phyloP scores from a whole-genome alignment of 1,140 invertebrate species.

The Diorhabda carinulata region DNA sequence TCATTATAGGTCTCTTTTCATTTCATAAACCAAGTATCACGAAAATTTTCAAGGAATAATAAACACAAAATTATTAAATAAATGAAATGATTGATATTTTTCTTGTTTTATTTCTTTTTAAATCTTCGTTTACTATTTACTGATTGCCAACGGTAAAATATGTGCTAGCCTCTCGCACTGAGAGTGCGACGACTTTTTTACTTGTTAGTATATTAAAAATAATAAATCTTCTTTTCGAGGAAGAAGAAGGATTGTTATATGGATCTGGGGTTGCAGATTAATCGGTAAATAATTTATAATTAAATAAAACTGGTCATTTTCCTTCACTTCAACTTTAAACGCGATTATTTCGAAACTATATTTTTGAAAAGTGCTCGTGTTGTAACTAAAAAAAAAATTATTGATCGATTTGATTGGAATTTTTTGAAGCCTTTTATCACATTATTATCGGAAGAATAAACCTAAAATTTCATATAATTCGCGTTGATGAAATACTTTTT shows the following conservation, averaged over 20 bases:
- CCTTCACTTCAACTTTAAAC: background rate
- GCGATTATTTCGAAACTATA: constrained; percentile 1
- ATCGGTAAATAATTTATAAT: background rate
- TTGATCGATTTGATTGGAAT: background rate
- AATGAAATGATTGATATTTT: too few species aligned
- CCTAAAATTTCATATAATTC: background rate
- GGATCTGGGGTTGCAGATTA: constrained; percentile 7
- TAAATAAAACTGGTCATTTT: background rate
- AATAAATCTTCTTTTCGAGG: background rate
- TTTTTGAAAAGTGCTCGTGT: background rate
- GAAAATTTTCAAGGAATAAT: too few species aligned
- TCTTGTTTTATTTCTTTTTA: too few species aligned
- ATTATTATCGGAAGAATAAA: background rate
- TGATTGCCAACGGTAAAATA: too few species aligned
- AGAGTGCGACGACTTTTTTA: too few species aligned
- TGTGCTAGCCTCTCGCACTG: too few species aligned
- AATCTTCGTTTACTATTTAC: too few species aligned
- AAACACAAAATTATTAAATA: too few species aligned
- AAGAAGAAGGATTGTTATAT: background rate
- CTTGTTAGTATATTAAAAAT: too few species aligned
- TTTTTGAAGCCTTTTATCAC: background rate
- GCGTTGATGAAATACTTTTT: too few species aligned
- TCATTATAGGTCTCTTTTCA: too few species aligned
- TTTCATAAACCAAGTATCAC: too few species aligned
- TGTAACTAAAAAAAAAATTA: constrained; percentile 1